Evolutionary conservation across 2,797 vertebrate genomes (phyloP).

Genomic region (Fratercula arctica): DNA sequence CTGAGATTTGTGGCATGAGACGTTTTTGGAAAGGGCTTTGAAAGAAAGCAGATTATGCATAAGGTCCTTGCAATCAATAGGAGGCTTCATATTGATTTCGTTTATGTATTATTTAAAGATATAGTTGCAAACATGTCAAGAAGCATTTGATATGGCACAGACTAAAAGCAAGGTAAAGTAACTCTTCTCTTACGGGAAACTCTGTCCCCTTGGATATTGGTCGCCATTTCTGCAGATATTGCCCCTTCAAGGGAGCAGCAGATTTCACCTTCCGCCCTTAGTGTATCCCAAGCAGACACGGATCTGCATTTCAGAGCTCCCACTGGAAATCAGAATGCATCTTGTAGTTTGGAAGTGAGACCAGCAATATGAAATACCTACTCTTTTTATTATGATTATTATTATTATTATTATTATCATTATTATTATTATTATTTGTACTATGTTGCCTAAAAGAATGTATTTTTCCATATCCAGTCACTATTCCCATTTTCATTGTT

Average conservation of each 20-base stretch:
- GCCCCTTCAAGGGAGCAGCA: background rate
- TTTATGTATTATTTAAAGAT: slow-evolving; percentile 2
- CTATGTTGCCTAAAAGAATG: background rate
- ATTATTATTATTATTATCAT: too few relatives aligned
- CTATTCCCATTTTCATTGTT: background rate
- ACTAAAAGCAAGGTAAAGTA: background rate
- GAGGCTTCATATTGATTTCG: background rate
- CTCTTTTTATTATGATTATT: too few relatives aligned
- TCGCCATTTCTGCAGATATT: background rate
- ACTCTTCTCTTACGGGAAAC: background rate
- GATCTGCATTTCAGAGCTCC: background rate
- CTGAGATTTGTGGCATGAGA: background rate
- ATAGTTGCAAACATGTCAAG: background rate
- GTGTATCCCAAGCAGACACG: fast-evolving
- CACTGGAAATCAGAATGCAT: background rate
- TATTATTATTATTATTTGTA: background rate
- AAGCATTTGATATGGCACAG: background rate
- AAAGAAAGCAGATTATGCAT: background rate
- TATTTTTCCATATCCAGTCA: background rate
- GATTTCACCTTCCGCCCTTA: background rate
- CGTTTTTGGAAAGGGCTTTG: background rate
- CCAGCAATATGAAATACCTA: background rate
- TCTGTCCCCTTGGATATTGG: background rate
- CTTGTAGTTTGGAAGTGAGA: background rate
- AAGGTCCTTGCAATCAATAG: background rate